Evolutionary conservation across 1,140 invertebrate genomes (phyloP).

Genomic region (Macrocentrus cingulum): DNA sequence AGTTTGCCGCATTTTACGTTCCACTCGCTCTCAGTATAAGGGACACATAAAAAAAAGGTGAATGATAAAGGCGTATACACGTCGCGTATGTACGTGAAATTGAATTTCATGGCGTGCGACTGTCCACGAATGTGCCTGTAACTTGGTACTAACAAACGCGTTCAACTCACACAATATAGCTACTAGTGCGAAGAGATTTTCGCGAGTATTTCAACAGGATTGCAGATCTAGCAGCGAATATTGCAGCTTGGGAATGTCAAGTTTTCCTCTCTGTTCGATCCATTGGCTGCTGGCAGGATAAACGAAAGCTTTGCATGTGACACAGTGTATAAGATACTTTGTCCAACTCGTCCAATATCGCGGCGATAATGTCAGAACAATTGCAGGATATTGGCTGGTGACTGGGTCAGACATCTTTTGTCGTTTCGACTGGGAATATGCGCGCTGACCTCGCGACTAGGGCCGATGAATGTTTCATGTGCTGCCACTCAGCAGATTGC

Average conservation of each 20-base stretch:
- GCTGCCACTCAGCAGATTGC: slow-evolving; percentile 49
- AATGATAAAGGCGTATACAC: background rate
- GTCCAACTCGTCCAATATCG: slow-evolving; percentile 25
- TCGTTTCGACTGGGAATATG: background rate
- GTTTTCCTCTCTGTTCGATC: background rate
- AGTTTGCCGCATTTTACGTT: too few relatives aligned
- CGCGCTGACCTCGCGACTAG: background rate
- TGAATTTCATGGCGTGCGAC: slow-evolving; percentile 6
- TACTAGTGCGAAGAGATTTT: too few relatives aligned
- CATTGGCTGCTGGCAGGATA: slow-evolving; percentile 11
- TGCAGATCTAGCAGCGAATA: background rate
- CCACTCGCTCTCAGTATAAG: too few relatives aligned
- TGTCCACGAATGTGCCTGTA: background rate
- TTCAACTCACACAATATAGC: too few relatives aligned
- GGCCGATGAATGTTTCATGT: slow-evolving; percentile 43
- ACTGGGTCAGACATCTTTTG: slow-evolving; percentile 24
- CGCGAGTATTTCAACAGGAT: too few relatives aligned
- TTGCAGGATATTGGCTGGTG: slow-evolving; percentile 27
- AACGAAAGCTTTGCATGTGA: too few relatives aligned
- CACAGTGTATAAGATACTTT: too few relatives aligned
- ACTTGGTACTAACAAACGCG: slow-evolving; percentile 19
- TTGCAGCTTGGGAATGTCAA: too few relatives aligned
- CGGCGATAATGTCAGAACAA: slow-evolving; percentile 27
- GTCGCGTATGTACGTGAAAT: background rate
- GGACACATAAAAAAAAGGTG: background rate